Base-by-base conservation (phyloP, 2,888 invertebrate genomes). In the Philaethria dido region DNA sequence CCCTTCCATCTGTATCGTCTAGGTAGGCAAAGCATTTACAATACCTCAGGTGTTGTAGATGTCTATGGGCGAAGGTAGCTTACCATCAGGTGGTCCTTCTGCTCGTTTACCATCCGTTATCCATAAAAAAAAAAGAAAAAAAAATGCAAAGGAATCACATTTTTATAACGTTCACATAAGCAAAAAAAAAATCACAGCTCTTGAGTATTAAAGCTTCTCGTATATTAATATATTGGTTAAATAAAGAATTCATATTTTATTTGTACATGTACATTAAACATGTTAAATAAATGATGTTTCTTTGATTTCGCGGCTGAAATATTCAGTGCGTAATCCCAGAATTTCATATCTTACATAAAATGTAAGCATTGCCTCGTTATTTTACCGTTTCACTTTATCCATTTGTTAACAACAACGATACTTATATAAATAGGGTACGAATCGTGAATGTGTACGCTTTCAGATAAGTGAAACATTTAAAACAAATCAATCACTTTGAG, bases 391-490 rank as follows among this genome's bases (percentile, higher is more conserved):
- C 18, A 45, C 2, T 44, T 9, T 5, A 18, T 45, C 0, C 9
- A 45, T 18, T 45, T 45, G 9, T 45, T 45, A 45, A 16, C 9
- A 45, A 2, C 45, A 9, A 18, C 18, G 2, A 29, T 25, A 25
- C n/a, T n/a, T 50, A 3, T n/a, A 25, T 48, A 48, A 14, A 48
- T 48, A 14, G 2, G 14, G 25, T 50, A 25, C 3, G 3, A 25
- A 25, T 33, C 11, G 29, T 52, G 50, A 36, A 60, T 3, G n/a
- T n/a, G n/a, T 50, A 50, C 18, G 52, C 11, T 29, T 29, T 52
- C 29, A 52, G 29, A 52, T 50, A 29, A 29, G 50, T 16, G 11
- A 52, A 52, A 52, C 52, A 29, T 52, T 50, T 52, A 52, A 52
- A 33, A 13, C 52, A 33, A 29, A 52, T 52, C 29, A 52, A 52